phyloP scores from a whole-genome alignment of 2,797 vertebrate genomes.

The Sebastes paucispinis region DNA sequence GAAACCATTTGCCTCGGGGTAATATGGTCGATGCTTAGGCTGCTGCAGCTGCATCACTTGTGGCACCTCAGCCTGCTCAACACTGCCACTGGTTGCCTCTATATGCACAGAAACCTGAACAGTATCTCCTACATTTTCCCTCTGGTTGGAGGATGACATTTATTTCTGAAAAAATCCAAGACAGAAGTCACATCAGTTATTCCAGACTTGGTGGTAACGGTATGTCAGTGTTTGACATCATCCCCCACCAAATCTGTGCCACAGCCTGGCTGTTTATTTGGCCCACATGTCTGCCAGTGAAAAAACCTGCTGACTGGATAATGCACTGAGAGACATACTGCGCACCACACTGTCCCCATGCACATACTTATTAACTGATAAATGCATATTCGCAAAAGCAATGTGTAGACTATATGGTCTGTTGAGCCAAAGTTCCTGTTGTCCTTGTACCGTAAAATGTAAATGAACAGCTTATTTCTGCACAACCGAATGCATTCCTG shows the following conservation, averaged over 20 bases:
- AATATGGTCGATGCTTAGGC: neutral
- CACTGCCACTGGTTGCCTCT: neutral
- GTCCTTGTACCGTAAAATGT: constrained; percentile 18
- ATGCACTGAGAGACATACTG: constrained; percentile 44
- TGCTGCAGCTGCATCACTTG: neutral
- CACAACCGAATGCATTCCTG: neutral
- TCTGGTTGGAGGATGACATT: neutral
- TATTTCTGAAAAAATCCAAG: constrained; percentile 1
- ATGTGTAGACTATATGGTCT: constrained; percentile 5
- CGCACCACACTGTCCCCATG: constrained; percentile 11
- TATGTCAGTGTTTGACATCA: neutral
- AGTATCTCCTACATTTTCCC: neutral
- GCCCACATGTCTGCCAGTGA: constrained; percentile 42
- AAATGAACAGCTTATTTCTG: neutral
- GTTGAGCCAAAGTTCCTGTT: constrained; percentile 5
- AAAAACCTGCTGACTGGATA: constrained; percentile 67
- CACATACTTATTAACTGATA: constrained; percentile 39
- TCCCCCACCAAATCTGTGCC: constrained; percentile 14
- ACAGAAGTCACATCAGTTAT: neutral
- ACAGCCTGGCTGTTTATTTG: constrained; percentile 43
- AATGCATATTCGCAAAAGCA: constrained; percentile 46
- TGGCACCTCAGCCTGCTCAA: neutral
- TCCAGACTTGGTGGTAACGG: neutral
- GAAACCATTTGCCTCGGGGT: constrained; percentile 20
- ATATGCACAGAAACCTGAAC: neutral